These are phyloP conservation scores for Malthinus seriepunctatus DNA, from an alignment of 2,888 invertebrate species.

Conservation along the genomic window DNA sequence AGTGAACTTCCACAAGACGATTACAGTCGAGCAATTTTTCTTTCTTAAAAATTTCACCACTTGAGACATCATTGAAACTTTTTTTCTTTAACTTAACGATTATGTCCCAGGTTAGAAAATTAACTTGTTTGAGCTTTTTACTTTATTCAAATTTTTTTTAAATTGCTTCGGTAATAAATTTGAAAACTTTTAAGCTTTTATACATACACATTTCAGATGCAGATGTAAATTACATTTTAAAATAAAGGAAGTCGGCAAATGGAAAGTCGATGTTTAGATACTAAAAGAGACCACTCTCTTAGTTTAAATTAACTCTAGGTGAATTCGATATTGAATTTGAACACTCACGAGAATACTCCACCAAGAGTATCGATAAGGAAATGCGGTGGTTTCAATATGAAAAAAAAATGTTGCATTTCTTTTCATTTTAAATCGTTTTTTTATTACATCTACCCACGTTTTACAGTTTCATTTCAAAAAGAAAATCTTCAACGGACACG, in stretches of 20 bases:
- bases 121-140: not conserved
- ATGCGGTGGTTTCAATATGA: too few species aligned
- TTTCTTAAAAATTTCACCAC: constrained; percentile 8
- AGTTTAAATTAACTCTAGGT: constrained; percentile 4
- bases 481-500: too few species aligned
- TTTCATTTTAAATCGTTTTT: not conserved
- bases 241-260: not conserved
- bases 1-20: constrained; percentile 4
- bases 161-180: not conserved
- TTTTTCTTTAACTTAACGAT: not conserved
- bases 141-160: not conserved
- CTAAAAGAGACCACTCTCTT: not conserved
- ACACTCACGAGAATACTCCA: not conserved
- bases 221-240: not conserved
- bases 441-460: too few species aligned
- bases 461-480: too few species aligned
- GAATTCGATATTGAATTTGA: not conserved
- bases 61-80: not conserved
- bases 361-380: too few species aligned
- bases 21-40: constrained; percentile 8
- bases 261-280: not conserved
- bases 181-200: not conserved
- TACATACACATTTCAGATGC: not conserved
- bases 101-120: constrained; percentile 1
- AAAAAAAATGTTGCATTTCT: not conserved